Base-by-base conservation (phyloP, 2,113 vertebrate genomes). In the Marmota flaviventris region DNA sequence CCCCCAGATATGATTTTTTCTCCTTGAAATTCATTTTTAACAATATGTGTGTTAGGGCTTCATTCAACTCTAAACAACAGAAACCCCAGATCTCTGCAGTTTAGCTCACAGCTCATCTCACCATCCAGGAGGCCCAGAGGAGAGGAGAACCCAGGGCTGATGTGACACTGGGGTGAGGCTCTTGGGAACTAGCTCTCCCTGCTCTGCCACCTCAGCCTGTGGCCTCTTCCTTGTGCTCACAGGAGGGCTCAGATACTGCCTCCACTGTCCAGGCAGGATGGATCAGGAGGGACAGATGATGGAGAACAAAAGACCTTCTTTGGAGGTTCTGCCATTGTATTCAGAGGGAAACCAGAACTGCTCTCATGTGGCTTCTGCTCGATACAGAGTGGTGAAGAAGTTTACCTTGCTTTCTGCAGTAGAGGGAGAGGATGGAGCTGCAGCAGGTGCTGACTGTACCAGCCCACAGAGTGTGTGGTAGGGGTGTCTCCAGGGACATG, bases 91-190 rank as follows among this genome's bases (percentile, higher is more conserved):
- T 51, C 63, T 56, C 39, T 25, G 18, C 16, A 11, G 34, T 32
- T 89, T 3, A 37, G 4, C 10, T 85, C 79, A 4, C 4, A 18
- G 8, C 25, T 48, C 24, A 45, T 0, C 34, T 58, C 56, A 58
- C 18, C 56, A 58, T 0, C 34, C 16, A 22, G 84, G 4, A 48
- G 17, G 22, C 2, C 48, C 39, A 51, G 18, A 11, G 22, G 12
- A 13, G 42, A 6, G 16, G 13, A 6, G 20, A 53, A 42, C 25
- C 27, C 20, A 7, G 32, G n/a, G 25, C 56, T 17, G 2, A 16
- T 3, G 14, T 14, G 70, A 20, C 17, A 1, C 61, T 0, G 8
- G 20, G n/a, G 2, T 0, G 4, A 11, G 8, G 5, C 4, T 34
- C 37, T 72, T 7, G 6, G 73, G 16, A 27, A 7, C 0, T 14